Base-by-base conservation (phyloP, 2,888 invertebrate species). In the Leptinotarsa haldemani region DNA sequence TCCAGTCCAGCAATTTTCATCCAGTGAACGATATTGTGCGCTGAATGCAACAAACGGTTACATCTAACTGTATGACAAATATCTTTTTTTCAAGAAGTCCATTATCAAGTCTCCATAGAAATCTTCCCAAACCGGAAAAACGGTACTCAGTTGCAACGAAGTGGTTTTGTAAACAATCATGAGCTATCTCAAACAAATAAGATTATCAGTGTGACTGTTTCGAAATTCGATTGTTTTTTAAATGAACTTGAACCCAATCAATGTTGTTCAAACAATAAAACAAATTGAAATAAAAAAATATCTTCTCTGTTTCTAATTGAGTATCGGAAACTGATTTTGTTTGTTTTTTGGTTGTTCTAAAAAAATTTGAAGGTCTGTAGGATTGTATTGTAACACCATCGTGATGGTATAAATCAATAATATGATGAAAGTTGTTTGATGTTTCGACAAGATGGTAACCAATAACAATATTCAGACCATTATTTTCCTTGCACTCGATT, bases 11-110 rank as follows among this genome's bases (percentile, higher is more conserved):
- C 9, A 40, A 50, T 22, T 56, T 20, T 4, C 22, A 56, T 56
- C 15, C 20, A 56, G 56, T 56, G 56, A 22, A 56, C 56, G 56
- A 56, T 15, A 20, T 56, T 56, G 56, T 56, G 56, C 56, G 56
- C 25, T 22, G 22, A 20, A 56, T 15, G 20, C 13, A 56, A 56
- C 22, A 18, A 56, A 56, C 13, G 22, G 15, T 56, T 22, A 22
- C 22, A 56, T 22, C 22, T 56, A 56, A 56, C 56, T 22, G 20
- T 25, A 56, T 20, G 1, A 56, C 4, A 15, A 25, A 22, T 56
- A 56, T 4, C 22, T 4, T 20, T 56, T 56, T 22, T 12, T 20
- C 20, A 56, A 15, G 16, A 15, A 56, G 15, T 15, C 3, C 22
- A 56, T 22, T 56, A 56, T 13, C 56, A 56, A 56, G 56, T 56